Evolutionary conservation across 2,797 vertebrate species (phyloP), one percentile per base, ranked within the genome.

Genomic region (Bovichtus diacanthus): DNA sequence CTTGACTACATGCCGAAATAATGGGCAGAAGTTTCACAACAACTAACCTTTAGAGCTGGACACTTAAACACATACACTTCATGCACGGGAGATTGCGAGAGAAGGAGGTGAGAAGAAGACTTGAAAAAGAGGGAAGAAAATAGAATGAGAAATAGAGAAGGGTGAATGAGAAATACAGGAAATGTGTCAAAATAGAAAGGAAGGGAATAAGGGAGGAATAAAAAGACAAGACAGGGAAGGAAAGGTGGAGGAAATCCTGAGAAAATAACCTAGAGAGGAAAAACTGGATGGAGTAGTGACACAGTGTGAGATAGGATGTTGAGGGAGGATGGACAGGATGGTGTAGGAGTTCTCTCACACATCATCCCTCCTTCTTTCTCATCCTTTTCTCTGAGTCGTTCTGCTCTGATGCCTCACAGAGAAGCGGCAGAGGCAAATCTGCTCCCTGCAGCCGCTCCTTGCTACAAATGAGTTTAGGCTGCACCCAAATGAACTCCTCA

Each of bases 321-420:
- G 61, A 74, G 55, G 60, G 53, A 70, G 47, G 72, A 63, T 66
- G 79, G 61, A 50, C 51, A 39, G 61, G 62, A 68, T 44, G 70
- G 68, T 19, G 47, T 63, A 15, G 55, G 71, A 64, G 67, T 69
- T 67, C 46, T 71, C 64, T 56, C 54, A 69, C 73, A 70, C 31
- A 70, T 55, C 81, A 65, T 70, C 80, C 71, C 58, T 80, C 75
- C 74, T 78, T 82, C 78, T 73, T 56, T 63, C 81, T 65, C 85
- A 65, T 82, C 71, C 85, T 85, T 88, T 88, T 85, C 81, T 84
- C 67, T 29, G 77, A 85, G 83, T 69, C 39, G 93, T 94, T 95
- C 91, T 90, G 92, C 93, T 93, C 87, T 34, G 88, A 80, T 92
- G 93, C 79, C 74, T 93, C 88, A 74, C 88, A 85, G 91, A 92